Evolutionary conservation across 2,888 invertebrate genomes (phyloP).

Genomic region (Flexamia atlantica): DNA sequence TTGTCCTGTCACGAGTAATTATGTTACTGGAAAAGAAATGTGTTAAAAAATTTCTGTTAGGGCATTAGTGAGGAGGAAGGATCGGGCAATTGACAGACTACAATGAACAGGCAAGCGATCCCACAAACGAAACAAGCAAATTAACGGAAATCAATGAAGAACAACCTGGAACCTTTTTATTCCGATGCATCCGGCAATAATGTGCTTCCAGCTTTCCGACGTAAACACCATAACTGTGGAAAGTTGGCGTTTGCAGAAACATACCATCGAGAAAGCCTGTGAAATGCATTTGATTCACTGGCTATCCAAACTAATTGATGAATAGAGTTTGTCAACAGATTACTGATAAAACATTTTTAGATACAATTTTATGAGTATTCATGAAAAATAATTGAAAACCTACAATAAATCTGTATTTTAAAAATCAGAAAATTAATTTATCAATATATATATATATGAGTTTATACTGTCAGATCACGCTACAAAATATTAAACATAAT

Average conservation of each 20-base stretch:
- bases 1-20: too few relatives aligned
- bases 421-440: too few relatives aligned
- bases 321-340: too few relatives aligned
- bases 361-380: too few relatives aligned
- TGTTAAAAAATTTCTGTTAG: background rate
- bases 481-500: too few relatives aligned
- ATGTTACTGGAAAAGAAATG: too few relatives aligned
- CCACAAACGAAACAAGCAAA: constrained; percentile 35
- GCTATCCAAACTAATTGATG: background rate
- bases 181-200: constrained; percentile 63
- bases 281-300: background rate
- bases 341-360: too few relatives aligned
- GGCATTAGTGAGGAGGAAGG: background rate
- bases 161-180: constrained; percentile 66
- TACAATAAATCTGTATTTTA: too few relatives aligned
- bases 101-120: constrained; percentile 31
- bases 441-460: too few relatives aligned
- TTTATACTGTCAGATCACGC: too few relatives aligned
- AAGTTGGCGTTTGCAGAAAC: constrained; percentile 65
- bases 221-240: constrained; percentile 64
- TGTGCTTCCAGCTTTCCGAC: constrained; percentile 63
- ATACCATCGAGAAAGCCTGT: constrained; percentile 66
- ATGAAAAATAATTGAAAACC: too few relatives aligned
- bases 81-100: constrained; percentile 17
- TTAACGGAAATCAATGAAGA: constrained; percentile 36